Conservation (phyloP, 2,888 invertebrate genomes). For the Pilophorus perplexus region DNA sequence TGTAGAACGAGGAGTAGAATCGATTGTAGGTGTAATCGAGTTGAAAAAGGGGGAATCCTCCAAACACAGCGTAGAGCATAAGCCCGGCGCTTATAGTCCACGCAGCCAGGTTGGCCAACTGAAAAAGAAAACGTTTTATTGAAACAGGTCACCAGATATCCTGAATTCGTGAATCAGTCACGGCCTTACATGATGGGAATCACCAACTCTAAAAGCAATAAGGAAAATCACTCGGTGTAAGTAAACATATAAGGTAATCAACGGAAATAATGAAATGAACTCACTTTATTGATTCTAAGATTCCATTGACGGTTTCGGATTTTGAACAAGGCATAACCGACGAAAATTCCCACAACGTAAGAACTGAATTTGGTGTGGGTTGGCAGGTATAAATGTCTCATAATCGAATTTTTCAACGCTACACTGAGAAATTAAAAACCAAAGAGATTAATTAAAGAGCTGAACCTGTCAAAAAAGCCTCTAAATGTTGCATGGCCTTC, state of each 20-base stretch:
- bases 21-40: constrained; percentile 52
- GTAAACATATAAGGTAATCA: background rate
- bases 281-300: constrained; percentile 8
- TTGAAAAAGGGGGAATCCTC: constrained; percentile 51
- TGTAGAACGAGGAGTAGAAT: constrained; percentile 52
- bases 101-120: background rate
- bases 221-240: background rate
- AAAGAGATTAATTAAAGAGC: too few relatives aligned
- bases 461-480: too few relatives aligned
- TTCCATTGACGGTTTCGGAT: constrained; percentile 46
- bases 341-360: constrained; percentile 52
- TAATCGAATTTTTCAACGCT: constrained; percentile 41
- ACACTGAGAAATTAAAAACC: constrained; percentile 38
- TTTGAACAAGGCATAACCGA: constrained; percentile 51
- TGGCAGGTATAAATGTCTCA: constrained; percentile 50
- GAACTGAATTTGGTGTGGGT: constrained; percentile 52
- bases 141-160: background rate
- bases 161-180: too few relatives aligned
- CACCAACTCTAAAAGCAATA: too few relatives aligned
- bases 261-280: too few relatives aligned
- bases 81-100: constrained; percentile 47
- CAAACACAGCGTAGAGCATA: constrained; percentile 50
- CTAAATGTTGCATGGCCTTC: too few relatives aligned
- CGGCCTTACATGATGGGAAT: too few relatives aligned
- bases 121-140: background rate